Evolutionary conservation across 2,888 invertebrate genomes (phyloP).

Genomic region (Pyrochroa serraticornis): DNA sequence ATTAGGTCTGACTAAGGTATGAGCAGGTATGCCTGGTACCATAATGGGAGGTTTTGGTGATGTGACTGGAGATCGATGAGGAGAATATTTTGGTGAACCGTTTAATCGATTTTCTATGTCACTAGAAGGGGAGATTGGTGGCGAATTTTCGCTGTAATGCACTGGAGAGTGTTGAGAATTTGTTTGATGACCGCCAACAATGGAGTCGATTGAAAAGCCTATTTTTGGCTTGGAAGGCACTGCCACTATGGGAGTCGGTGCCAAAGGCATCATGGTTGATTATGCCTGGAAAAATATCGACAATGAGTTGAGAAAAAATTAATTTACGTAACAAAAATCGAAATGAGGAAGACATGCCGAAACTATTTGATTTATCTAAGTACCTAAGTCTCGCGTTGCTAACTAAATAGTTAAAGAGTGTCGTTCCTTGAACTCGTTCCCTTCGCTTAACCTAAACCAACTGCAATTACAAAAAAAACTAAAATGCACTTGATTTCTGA

Average conservation of each 20-base stretch:
- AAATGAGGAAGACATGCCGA: not conserved
- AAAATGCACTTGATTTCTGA: too few species aligned
- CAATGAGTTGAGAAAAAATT: not conserved
- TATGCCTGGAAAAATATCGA: constrained; percentile 19
- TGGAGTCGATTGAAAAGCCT: constrained; percentile 93
- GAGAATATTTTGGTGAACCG: constrained; percentile 38
- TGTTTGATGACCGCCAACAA: constrained; percentile 74
- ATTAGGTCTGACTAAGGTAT: constrained; percentile 58
- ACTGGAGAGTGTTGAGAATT: constrained; percentile 59
- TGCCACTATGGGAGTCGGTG: constrained; percentile 90
- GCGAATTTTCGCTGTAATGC: constrained; percentile 62
- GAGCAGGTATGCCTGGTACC: constrained; percentile 59
- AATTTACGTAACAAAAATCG: not conserved
- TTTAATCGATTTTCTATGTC: constrained; percentile 53
- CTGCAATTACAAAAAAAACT: too few species aligned
- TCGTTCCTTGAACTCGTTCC: too few species aligned
- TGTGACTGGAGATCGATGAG: constrained; percentile 51
- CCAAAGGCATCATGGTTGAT: constrained; percentile 89
- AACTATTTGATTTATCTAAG: constrained; percentile 2
- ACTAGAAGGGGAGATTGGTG: constrained; percentile 58
- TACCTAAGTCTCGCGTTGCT: too few species aligned
- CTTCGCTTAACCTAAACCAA: too few species aligned
- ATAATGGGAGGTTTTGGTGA: constrained; percentile 66
- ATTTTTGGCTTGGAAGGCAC: constrained; percentile 92
- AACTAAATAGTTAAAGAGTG: too few species aligned